Base-by-base conservation (phyloP, 2,888 invertebrate species). In the Rotaria sp. region DNA sequence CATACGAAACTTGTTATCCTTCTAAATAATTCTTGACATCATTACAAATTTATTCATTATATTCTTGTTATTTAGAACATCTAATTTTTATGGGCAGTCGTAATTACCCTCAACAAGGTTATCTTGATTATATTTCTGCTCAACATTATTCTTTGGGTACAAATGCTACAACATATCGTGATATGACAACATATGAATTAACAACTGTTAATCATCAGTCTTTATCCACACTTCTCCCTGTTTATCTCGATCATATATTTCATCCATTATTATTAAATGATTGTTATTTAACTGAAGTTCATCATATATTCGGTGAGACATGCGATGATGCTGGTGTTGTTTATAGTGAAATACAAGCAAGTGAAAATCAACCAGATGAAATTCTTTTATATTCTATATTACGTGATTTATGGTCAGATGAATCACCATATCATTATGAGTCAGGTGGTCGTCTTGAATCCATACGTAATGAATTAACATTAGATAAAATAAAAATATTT, bases 341-440 rank as follows among this genome's bases (percentile, higher is more conserved):
- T n/a, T 96, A 96, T 90, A 95, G 95, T 91, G 96, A 97, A 92
- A 96, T 96, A 95, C 96, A 96, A 91, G 95, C 94, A 0, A 90
- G 93, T 52, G 96, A 96, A 90, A 95, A 95, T 90, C 93, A 93
- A n/a, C 94, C 94, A 10, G 94, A 95, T 89, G 93, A 94, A 87
- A 92, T 94, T 87, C 93, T 94, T 87, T 93, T 94, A 88, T 91
- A 93, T 86, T 93, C 93, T 88, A 91, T 95, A 90, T 90, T 93
- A 38, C 92, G 94, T 88, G 93, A 93, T 5, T 93, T 95, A 90
- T 96, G 96, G 90, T 95, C 96, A 0, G 94, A 94, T 41, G 93
- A 93, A 89, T 94, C 94, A 90, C 96, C 96, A 0, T 96, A 96
- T 91, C 94, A 94, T 86, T 94, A 94, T 4, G 94, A 94, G 90